Evolutionary conservation across 1,140 invertebrate species (phyloP).

Genomic region (Drosophila kepulauana): DNA sequence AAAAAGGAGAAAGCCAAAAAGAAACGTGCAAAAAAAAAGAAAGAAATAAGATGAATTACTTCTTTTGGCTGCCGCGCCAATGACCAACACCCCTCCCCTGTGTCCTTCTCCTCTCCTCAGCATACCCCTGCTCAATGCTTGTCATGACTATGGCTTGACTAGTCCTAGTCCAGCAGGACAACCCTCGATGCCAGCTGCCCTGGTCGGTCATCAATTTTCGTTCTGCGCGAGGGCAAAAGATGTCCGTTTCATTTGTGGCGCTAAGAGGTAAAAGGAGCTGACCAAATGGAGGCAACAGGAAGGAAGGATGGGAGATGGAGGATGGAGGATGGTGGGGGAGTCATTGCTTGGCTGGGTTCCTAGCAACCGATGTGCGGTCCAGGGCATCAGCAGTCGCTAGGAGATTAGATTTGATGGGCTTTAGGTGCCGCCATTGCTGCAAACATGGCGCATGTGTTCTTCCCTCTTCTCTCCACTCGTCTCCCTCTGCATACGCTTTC

Average conservation of each 20-base stretch:
- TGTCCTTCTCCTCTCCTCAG: not conserved
- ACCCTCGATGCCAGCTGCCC: slow-evolving; percentile 56
- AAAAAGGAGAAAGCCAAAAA: slow-evolving; percentile 44
- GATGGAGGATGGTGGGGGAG: not conserved
- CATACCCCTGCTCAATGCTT: not conserved
- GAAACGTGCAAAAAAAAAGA: slow-evolving; percentile 52
- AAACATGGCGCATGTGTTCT: slow-evolving; percentile 43
- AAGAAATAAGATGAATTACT: slow-evolving; percentile 81
- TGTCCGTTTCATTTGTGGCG: slow-evolving; percentile 73
- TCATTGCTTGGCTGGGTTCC: slow-evolving; percentile 37
- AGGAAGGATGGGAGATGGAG: too few species aligned
- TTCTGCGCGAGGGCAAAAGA: slow-evolving; percentile 64
- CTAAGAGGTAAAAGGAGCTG: slow-evolving; percentile 19
- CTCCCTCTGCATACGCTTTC: too few species aligned
- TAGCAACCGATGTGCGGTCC: slow-evolving; percentile 64
- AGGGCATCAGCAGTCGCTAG: slow-evolving; percentile 75
- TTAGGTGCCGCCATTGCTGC: slow-evolving; percentile 68
- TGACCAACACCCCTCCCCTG: slow-evolving; percentile 64
- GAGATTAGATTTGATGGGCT: slow-evolving; percentile 83
- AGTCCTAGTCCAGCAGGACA: slow-evolving; percentile 22
- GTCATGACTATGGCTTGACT: slow-evolving; percentile 8
- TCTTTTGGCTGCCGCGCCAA: slow-evolving; percentile 82
- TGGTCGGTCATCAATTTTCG: slow-evolving; percentile 78
- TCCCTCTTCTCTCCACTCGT: slow-evolving; percentile 32
- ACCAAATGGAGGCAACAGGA: too few species aligned